These are phyloP conservation scores for Lasius platythorax DNA, from an alignment of 2,888 invertebrate species.

Conservation along the genomic window DNA sequence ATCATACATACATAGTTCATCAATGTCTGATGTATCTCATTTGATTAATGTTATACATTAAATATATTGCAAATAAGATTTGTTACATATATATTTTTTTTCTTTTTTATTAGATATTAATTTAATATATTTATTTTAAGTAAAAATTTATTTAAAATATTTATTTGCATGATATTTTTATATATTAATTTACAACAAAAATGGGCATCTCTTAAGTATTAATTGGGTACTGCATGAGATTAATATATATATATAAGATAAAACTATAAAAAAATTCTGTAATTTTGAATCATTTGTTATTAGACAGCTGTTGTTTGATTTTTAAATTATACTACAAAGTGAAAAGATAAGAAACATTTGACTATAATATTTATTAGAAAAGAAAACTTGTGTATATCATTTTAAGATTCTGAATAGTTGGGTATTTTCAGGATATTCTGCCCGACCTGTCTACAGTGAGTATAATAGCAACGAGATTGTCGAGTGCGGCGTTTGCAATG, in stretches of 20 bases:
- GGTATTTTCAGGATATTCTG: conserved; percentile 87
- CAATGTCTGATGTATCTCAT: conserved; percentile 23
- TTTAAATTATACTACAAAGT: conserved; percentile 27
- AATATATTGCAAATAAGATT: conserved; percentile 12
- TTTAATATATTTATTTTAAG: conserved; percentile 17
- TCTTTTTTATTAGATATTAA: neutral
- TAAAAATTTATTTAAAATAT: conserved; percentile 11
- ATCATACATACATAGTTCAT: conserved; percentile 18
- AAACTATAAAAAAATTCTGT: conserved; percentile 7
- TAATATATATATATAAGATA: conserved; percentile 14
- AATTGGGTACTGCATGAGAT: conserved; percentile 41
- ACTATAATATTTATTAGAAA: conserved; percentile 49
- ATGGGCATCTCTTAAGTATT: conserved; percentile 32
- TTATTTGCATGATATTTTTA: conserved; percentile 28
- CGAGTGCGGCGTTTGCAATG: conserved; percentile 85
- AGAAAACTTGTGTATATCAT: conserved; percentile 55
- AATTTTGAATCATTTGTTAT: conserved; percentile 18
- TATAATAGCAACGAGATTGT: conserved; percentile 83
- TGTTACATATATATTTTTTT: neutral
- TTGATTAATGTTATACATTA: conserved; percentile 16
- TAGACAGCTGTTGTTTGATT: conserved; percentile 17
- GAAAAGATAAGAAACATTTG: conserved; percentile 17
- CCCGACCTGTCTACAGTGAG: conserved; percentile 87
- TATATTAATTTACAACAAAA: conserved; percentile 39
- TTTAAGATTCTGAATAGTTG: conserved; percentile 83